Evolutionary conservation across 1,140 invertebrate genomes (phyloP).

Genomic region (Lepidurus apus): DNA sequence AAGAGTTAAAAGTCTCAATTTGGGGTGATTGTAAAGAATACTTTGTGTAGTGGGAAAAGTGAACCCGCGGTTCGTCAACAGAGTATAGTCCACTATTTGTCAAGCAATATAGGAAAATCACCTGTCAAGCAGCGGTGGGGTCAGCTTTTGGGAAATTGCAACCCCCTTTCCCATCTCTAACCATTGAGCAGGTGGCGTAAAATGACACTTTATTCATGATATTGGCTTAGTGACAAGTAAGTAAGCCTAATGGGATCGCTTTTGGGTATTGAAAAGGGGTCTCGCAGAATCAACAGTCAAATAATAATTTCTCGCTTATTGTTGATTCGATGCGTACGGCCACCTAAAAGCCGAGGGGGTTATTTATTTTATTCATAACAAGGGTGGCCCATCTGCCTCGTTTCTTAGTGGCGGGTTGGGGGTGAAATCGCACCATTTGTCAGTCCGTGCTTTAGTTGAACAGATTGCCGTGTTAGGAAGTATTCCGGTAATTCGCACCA

Average conservation of each 20-base stretch:
- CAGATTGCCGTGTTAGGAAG: constrained; percentile 18
- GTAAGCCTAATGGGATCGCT: constrained; percentile 15
- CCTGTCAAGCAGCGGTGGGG: not conserved
- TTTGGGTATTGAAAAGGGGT: not conserved
- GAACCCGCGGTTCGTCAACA: not conserved
- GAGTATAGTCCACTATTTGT: constrained; percentile 12
- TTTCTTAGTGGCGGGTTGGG: not conserved
- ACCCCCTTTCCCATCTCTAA: not conserved
- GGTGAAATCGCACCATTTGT: not conserved
- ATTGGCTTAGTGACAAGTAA: constrained; percentile 13
- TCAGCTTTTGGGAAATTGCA: not conserved
- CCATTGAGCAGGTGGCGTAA: constrained; percentile 8
- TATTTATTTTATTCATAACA: constrained; percentile 20
- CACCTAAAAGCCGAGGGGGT: not conserved
- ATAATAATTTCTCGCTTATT: constrained; percentile 7
- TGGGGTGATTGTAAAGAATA: not conserved
- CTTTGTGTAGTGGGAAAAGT: not conserved
- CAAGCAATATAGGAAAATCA: not conserved
- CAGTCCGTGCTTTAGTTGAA: constrained; percentile 3
- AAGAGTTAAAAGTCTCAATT: not conserved
- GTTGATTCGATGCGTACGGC: constrained; percentile 1
- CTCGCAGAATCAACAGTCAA: constrained; percentile 5
- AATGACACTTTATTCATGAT: constrained; percentile 22
- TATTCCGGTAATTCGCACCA: constrained; percentile 16
- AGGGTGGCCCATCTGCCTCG: constrained; percentile 7